A percentile compares a stretch with the other conserved stretches of the same genome.
Conservation (phyloP, 1,140 invertebrate species). For the Conus ventricosus region DNA sequence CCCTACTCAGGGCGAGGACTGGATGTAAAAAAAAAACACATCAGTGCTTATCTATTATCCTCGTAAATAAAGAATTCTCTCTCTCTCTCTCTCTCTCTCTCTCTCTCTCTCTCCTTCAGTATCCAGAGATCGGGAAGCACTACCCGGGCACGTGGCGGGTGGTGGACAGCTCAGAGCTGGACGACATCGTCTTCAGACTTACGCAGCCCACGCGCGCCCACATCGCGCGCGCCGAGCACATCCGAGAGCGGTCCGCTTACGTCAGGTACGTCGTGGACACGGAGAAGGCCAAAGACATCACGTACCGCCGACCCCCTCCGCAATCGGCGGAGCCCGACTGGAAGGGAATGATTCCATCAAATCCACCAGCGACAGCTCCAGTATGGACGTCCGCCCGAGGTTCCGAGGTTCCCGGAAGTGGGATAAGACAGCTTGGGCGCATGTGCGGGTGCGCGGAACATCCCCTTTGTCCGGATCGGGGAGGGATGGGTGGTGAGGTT, state of each 20-base stretch:
- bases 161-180: conserved; percentile 38
- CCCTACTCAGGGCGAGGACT: too few species aligned
- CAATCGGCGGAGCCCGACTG: not conserved
- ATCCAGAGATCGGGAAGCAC: conserved; percentile 52
- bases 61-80: too few species aligned
- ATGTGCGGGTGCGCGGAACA: not conserved
- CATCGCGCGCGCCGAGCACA: not conserved
- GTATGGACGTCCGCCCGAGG: not conserved
- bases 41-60: too few species aligned
- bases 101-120: conserved; percentile 17
- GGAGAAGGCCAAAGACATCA: conserved; percentile 12
- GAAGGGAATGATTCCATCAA: not conserved
- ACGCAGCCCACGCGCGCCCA: not conserved
- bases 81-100: too few species aligned
- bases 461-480: not conserved
- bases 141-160: conserved; percentile 58
- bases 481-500: not conserved
- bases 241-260: not conserved
- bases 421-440: not conserved
- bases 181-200: conserved; percentile 49
- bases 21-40: too few species aligned
- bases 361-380: too few species aligned
- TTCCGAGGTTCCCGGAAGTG: not conserved
- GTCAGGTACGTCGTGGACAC: not conserved
- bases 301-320: not conserved